Base-by-base conservation (phyloP, 2,888 invertebrate species). In the Sipunculus nudus region DNA sequence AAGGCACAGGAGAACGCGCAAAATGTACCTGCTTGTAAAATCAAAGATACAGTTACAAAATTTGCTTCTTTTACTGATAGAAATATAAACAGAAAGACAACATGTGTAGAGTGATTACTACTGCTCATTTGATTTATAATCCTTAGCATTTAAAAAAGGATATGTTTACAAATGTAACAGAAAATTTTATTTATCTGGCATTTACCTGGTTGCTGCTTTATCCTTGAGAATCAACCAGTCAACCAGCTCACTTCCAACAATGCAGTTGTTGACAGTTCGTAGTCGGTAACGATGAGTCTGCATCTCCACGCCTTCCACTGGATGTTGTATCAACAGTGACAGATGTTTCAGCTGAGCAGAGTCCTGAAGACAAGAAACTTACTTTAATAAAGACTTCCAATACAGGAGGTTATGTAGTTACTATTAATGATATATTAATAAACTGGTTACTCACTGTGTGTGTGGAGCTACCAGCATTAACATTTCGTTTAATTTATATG, bases 221-320 rank as follows among this genome's bases (percentile, higher is more conserved):
- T 91, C 90, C 74, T 92, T 90, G 53, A 88, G 87, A 77, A 92
- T 88, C 21, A 94, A 86, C 93, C 93, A 94, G 77, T 93, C 92
- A 3, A 93, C 89, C 13, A 94, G 84, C 75, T 93, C 92, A 59
- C 89, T 89, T 2, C 93, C 93, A 19, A 90, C 86, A 84, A 93
- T 90, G 69, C 92, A 92, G 50, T 89, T 88, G 61, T 87, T 87
- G 81, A 91, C 91, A 63, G 89, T 89, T 65, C 91, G 88, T 21
- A 92, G 85, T 25, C 91, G 88, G 75, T 91, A 89, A 62, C 92
- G 85, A 74, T 89, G 89, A 19, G 87, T 88, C 70, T 88, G 87
- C 68, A 89, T 83, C 57, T 86, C 84, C 31, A 90, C 84, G 5
- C 89, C 89, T 54, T 86, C 84, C 35, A 82, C 84, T 1, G 87